Evolutionary conservation across 2,888 invertebrate genomes (phyloP).

Genomic region (Pyrgus malvae): DNA sequence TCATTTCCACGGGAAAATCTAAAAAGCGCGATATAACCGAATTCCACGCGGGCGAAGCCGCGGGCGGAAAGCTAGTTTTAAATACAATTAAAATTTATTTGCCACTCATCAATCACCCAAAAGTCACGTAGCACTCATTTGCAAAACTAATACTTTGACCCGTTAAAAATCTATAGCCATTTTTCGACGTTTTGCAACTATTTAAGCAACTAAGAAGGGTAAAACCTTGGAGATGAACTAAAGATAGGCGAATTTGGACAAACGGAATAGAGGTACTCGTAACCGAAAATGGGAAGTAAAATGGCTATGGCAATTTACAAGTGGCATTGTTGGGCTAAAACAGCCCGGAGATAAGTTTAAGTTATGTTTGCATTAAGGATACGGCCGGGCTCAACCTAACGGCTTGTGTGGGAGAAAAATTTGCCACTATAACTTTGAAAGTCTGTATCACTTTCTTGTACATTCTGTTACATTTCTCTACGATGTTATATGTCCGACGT

Average conservation of each 20-base stretch:
- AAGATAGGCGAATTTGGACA: conserved; percentile 13
- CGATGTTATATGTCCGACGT: conserved; percentile 9
- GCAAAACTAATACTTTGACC: conserved; percentile 1
- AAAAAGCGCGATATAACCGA: too few relatives aligned
- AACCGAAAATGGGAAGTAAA: conserved; percentile 24
- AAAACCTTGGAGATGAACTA: conserved; percentile 12
- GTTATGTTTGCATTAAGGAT: conserved; percentile 18
- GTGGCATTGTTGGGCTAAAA: conserved; percentile 19
- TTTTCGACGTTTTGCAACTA: conserved; percentile 7
- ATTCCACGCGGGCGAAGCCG: too few relatives aligned
- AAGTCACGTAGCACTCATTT: too few relatives aligned
- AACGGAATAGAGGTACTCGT: conserved; percentile 15
- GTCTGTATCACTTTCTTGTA: conserved; percentile 18
- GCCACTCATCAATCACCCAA: too few relatives aligned
- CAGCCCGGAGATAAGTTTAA: conserved; percentile 24
- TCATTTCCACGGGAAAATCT: too few relatives aligned
- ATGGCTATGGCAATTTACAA: conserved; percentile 16
- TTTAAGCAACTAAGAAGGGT: conserved; percentile 12
- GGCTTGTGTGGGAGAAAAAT: conserved; percentile 14
- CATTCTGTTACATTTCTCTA: conserved; percentile 12
- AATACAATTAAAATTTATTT: too few relatives aligned
- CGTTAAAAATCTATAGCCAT: conserved; percentile 1
- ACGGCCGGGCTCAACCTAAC: conserved; percentile 1
- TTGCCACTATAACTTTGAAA: conserved; percentile 15
- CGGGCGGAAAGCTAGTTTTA: too few relatives aligned